Evolutionary conservation across 2,888 invertebrate genomes (phyloP), one percentile per base, ranked within the genome.

Genomic region (Portevinia maculata): DNA sequence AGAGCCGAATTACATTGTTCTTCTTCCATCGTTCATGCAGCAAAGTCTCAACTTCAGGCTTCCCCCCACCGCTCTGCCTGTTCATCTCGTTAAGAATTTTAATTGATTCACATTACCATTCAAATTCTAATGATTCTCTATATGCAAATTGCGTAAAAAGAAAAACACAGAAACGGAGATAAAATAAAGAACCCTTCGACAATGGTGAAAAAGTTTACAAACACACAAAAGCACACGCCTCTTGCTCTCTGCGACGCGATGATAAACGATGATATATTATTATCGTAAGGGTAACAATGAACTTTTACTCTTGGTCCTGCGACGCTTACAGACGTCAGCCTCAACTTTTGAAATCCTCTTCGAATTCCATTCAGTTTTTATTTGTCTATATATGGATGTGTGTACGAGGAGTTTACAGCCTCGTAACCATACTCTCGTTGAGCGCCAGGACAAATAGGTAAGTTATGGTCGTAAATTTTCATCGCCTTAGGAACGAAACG

Each of bases 51-150:
- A 46, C 19, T 34, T 8, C 32, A 46, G 17, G 7, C 50, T 11
- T 21, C 41, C 32, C 21, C 30, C 34, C 44, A 48, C 57, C 44
- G 57, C 64, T 9, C 44, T 9, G 17, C 41, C n/a, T n/a, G 7
- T 17, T 19, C 41, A 41, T 17, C 65, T 70, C 53, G 81, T 70
- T 60, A 76, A 71, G 76, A 70, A 81, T 81, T 81, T 70, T 81
- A 81, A 81, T 81, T 81, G 81, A 81, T 81, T 76, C 76, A 48
- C 70, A 81, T 81, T 76, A 81, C 76, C 70, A 81, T 81, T 76
- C 76, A 81, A 76, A 81, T 81, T 81, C 76, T 76, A 81, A 81
- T 81, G 81, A 76, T 76, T 81, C 76, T 76, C 70, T 48, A 60
- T 59, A 81, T 81, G 81, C 53, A 81, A 81, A 81, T 76, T 71